phyloP scores from a whole-genome alignment of 2,888 invertebrate species.

The Phyllotreta striolata region DNA sequence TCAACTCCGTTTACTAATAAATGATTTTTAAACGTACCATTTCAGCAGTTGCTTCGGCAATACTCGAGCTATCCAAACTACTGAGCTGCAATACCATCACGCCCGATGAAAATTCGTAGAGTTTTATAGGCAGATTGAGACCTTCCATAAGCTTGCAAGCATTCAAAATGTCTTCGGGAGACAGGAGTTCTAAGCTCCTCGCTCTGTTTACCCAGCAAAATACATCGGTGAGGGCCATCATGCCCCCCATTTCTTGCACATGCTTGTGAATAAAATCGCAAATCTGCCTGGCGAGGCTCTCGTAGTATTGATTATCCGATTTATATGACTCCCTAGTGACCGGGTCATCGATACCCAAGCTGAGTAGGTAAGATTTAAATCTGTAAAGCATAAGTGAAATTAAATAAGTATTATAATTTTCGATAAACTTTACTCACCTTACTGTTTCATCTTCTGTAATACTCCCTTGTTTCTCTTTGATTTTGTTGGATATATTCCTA shows the following conservation, averaged over 20 bases:
- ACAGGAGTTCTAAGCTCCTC: conserved; percentile 92
- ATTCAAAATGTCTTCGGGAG: conserved; percentile 95
- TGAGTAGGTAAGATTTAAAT: conserved; percentile 95
- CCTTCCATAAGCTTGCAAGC: conserved; percentile 79
- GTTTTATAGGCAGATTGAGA: conserved; percentile 74
- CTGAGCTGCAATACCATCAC: conserved; percentile 91
- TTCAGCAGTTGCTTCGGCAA: conserved; percentile 72
- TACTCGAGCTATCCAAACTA: conserved; percentile 75
- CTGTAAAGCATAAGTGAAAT: too few species aligned
- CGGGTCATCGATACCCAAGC: conserved; percentile 97
- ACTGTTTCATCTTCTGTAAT: conserved; percentile 98
- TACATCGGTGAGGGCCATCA: conserved; percentile 96
- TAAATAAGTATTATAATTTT: not conserved
- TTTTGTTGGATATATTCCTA: conserved; percentile 90
- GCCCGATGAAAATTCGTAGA: conserved; percentile 91
- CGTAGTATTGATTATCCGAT: conserved; percentile 84
- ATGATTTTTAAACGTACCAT: conserved; percentile 62
- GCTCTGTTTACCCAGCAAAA: conserved; percentile 98
- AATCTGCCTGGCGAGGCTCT: conserved; percentile 85
- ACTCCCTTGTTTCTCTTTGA: conserved; percentile 92
- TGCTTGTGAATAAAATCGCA: conserved; percentile 82
- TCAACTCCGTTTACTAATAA: not conserved
- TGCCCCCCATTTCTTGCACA: conserved; percentile 89
- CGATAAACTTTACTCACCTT: conserved; percentile 5
- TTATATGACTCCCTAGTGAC: conserved; percentile 92